A percentile compares a stretch with the other conserved stretches of the same genome.
phyloP scores from a whole-genome alignment of 53 echinoderm and acorn worm species.

The Echinarachnius parma region DNA sequence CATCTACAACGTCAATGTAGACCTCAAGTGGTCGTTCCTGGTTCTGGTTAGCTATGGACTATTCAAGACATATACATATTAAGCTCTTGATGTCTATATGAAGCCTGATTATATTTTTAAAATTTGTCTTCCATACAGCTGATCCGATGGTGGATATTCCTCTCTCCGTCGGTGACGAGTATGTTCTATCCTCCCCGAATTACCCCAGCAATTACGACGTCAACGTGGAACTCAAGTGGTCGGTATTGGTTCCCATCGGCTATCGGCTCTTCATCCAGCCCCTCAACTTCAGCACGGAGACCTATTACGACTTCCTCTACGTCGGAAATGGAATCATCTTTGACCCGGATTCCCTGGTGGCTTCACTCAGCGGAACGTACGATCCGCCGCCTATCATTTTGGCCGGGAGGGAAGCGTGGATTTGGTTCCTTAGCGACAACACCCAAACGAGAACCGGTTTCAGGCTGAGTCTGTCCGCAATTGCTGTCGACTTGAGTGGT shows the following conservation, averaged over 20 bases:
- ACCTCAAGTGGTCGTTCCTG: too few relatives aligned
- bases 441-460: neutral
- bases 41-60: too few relatives aligned
- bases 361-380: neutral
- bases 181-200: conserved; percentile 10
- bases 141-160: too few relatives aligned
- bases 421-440: conserved; percentile 5
- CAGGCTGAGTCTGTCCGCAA: neutral
- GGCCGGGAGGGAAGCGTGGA: conserved; percentile 1
- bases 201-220: conserved; percentile 12
- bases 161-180: neutral
- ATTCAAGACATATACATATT: too few relatives aligned
- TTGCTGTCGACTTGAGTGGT: neutral
- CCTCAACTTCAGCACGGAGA: conserved; percentile 1
- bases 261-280: conserved; percentile 3
- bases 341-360: neutral
- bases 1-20: too few relatives aligned
- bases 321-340: conserved; percentile 17
- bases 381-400: neutral
- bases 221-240: conserved; percentile 12
- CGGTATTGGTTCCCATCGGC: conserved; percentile 5
- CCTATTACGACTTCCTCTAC: conserved; percentile 6
- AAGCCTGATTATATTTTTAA: too few relatives aligned
- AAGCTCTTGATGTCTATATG: too few relatives aligned
- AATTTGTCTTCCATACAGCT: too few relatives aligned